phyloP scores from a whole-genome alignment of 2,888 invertebrate species.

The Eurois occulta region DNA sequence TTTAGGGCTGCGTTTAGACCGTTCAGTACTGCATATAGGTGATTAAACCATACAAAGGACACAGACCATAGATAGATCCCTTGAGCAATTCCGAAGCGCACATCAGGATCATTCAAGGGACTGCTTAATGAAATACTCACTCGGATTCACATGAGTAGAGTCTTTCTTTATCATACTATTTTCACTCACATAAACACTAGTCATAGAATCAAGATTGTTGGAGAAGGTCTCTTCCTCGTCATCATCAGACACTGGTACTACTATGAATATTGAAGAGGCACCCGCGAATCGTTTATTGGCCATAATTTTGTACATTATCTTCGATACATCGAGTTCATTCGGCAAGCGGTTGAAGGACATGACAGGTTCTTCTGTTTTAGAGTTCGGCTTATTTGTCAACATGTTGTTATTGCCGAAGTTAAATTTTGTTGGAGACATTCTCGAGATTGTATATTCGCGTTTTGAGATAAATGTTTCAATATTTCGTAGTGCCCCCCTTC shows the following conservation, averaged over 20 bases:
- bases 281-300: slow-evolving; percentile 58
- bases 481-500: slow-evolving; percentile 10
- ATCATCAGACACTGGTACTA: slow-evolving; percentile 72
- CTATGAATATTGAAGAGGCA: slow-evolving; percentile 73
- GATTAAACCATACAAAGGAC: slow-evolving; percentile 12
- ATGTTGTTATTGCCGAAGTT: background rate
- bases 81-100: background rate
- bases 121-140: slow-evolving; percentile 38
- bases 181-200: slow-evolving; percentile 1
- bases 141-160: background rate
- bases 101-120: background rate
- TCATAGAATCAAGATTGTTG: background rate
- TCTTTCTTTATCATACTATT: background rate
- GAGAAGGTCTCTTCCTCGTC: slow-evolving; percentile 48
- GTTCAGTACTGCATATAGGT: background rate
- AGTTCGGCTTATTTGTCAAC: slow-evolving; percentile 9
- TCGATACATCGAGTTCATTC: slow-evolving; percentile 62
- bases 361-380: slow-evolving; percentile 48
- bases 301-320: slow-evolving; percentile 69
- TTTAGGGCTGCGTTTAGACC: too few species aligned
- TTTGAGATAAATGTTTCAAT: slow-evolving; percentile 5
- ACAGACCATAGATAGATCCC: slow-evolving; percentile 8
- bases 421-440: slow-evolving; percentile 51
- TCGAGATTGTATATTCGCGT: slow-evolving; percentile 52
- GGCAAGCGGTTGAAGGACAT: slow-evolving; percentile 63